These are phyloP conservation scores for Schizopygopsis pylzovi DNA, from an alignment of 2,797 vertebrate species.

Conservation along the genomic window DNA sequence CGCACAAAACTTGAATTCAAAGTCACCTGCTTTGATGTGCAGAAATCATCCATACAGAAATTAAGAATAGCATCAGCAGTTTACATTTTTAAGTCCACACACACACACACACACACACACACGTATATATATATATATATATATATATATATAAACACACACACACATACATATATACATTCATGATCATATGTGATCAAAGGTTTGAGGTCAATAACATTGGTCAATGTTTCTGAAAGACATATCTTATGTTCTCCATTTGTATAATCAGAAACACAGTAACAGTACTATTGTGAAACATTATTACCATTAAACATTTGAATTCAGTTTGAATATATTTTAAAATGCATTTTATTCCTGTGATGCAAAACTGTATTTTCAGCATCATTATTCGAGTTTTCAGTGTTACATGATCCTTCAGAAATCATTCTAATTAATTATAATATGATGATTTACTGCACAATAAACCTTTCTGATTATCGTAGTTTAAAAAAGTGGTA, in stretches of 20 bases:
- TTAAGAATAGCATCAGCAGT: background rate
- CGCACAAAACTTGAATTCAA: background rate
- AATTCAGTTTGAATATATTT: background rate
- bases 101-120: too few relatives aligned
- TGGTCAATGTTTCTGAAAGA: background rate
- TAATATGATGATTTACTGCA: too few relatives aligned
- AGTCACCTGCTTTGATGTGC: constrained; percentile 9
- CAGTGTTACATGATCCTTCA: background rate
- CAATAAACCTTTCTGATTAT: too few relatives aligned
- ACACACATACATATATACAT: too few relatives aligned
- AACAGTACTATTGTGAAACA: background rate
- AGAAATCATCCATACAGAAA: background rate
- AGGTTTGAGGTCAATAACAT: background rate
- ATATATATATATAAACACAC: too few relatives aligned
- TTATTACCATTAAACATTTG: background rate
- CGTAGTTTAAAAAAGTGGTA: fast-evolving
- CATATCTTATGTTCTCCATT: too few relatives aligned
- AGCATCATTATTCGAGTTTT: background rate
- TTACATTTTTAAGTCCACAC: background rate
- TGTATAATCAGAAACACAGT: background rate
- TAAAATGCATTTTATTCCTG: background rate
- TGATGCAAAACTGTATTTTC: background rate
- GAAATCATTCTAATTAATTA: too few relatives aligned
- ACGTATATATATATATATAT: too few relatives aligned
- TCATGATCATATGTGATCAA: background rate